Evolutionary conservation across 2,888 invertebrate species (phyloP), one percentile per base, ranked within the genome.

Genomic region (Drosophila bunnanda): DNA sequence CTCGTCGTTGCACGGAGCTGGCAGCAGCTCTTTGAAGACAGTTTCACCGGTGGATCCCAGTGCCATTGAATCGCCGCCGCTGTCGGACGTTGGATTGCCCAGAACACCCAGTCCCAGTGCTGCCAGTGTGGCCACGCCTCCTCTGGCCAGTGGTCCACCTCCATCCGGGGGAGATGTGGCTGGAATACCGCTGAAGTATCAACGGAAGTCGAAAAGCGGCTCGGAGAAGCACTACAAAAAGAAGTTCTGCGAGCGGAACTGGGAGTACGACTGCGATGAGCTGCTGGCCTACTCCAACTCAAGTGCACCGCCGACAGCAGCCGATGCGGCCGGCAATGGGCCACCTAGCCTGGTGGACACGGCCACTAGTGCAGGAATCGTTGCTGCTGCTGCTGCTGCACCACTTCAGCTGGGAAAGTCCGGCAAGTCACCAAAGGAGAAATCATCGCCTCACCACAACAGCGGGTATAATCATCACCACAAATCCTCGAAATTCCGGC

Each of bases 181-280:
- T 6, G 64, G 84, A 90, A 94, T 92, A 90, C 94, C 95, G 7
- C 89, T 94, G 12, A 94, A 94, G 83, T 95, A 95, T 89, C 95
- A 95, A 82, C 93, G 95, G 38, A 94, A 94, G 77, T 92, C 92
- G 3, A 92, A 91, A 72, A 78, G 82, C 82, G 93, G 93, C 0
- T 89, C 89, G 39, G 92, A 92, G 62, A 94, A 95, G 82, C 96
- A 96, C 93, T 97, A 96, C 92, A 97, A 97, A 93, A 97, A 97
- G 93, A 96, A 96, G 90, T 96, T 96, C 93, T 96, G 96, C 93
- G 96, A 96, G 95, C 89, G 96, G 94, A 93, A 95, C 93, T 91
- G 95, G 95, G 95, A 94, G 93, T 92, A 91, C 66, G 91, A 92
- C 70, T 91, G 91, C 61, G 91, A 85, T 43, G 92, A 91, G 38